phyloP scores from a whole-genome alignment of 1,140 invertebrate species.

The Microplitis mediator region DNA sequence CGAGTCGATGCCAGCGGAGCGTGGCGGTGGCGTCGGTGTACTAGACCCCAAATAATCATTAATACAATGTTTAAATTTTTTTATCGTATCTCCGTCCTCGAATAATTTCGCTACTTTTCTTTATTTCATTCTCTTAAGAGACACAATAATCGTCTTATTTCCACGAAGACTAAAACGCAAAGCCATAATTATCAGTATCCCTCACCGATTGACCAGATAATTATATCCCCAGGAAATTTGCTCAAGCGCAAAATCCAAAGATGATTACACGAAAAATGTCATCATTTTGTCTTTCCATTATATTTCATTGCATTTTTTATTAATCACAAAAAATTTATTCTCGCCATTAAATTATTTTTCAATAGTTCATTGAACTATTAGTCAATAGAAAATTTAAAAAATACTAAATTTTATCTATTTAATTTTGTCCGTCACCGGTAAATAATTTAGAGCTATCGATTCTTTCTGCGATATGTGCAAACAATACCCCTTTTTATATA shows the following conservation, averaged over 20 bases:
- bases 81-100: not conserved
- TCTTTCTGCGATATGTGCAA: not conserved
- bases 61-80: not conserved
- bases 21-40: too few relatives aligned
- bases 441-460: too few relatives aligned
- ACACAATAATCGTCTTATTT: conserved; percentile 32
- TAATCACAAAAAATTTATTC: not conserved
- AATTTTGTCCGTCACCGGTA: too few relatives aligned
- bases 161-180: conserved; percentile 39
- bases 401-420: too few relatives aligned
- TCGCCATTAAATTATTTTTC: too few relatives aligned
- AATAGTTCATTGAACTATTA: too few relatives aligned
- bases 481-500: too few relatives aligned
- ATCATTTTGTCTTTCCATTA: not conserved
- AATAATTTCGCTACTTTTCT: not conserved
- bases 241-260: conserved; percentile 36
- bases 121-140: conserved; percentile 4
- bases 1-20: too few relatives aligned
- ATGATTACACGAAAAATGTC: not conserved
- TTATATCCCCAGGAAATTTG: conserved; percentile 37
- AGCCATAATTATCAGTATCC: conserved; percentile 43
- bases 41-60: too few relatives aligned
- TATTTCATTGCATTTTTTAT: not conserved
- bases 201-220: conserved; percentile 39
- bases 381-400: too few relatives aligned